Percentiles rank a stretch among this genome's conserved stretches.
These are phyloP conservation scores for Apteryx mantelli DNA, from an alignment of 2,113 vertebrate species.

Conservation along the genomic window DNA sequence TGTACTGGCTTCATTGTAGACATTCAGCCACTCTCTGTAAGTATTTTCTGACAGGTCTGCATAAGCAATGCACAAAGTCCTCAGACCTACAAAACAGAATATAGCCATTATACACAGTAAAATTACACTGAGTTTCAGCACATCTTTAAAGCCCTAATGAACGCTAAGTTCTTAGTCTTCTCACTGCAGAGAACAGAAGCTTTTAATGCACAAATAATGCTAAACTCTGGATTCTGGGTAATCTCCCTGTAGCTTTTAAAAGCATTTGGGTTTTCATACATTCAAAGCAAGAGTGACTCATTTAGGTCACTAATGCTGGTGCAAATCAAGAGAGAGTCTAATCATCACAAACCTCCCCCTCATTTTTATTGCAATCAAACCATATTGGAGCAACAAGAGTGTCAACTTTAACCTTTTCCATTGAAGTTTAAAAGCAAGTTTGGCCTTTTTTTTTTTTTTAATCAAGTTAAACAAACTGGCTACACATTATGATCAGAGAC, in stretches of 20 bases:
- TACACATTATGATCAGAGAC: not conserved
- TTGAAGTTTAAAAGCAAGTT: not conserved
- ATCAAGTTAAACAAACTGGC: not conserved
- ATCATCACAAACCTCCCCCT: not conserved
- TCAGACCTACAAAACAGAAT: conserved; percentile 80
- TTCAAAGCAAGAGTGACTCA: not conserved
- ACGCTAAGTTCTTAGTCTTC: not conserved
- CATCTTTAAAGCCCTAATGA: not conserved
- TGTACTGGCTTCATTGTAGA: conserved; percentile 87
- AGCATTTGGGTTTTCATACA: not conserved
- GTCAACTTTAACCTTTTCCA: not conserved
- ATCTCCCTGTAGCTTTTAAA: not conserved
- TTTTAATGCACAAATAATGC: not conserved
- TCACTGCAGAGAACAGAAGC: not conserved
- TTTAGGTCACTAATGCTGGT: too few species aligned
- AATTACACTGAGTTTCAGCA: not conserved
- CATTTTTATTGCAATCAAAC: not conserved
- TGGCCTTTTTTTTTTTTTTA: not conserved
- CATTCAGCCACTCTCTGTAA: conserved; percentile 90
- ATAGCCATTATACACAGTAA: not conserved
- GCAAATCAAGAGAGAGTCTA: not conserved
- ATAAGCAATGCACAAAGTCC: conserved; percentile 95
- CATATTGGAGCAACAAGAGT: not conserved
- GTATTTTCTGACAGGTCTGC: conserved; percentile 88
- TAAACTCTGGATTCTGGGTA: not conserved